Evolutionary conservation across 2,113 vertebrate species (phyloP).

Genomic region (Octodon degus): DNA sequence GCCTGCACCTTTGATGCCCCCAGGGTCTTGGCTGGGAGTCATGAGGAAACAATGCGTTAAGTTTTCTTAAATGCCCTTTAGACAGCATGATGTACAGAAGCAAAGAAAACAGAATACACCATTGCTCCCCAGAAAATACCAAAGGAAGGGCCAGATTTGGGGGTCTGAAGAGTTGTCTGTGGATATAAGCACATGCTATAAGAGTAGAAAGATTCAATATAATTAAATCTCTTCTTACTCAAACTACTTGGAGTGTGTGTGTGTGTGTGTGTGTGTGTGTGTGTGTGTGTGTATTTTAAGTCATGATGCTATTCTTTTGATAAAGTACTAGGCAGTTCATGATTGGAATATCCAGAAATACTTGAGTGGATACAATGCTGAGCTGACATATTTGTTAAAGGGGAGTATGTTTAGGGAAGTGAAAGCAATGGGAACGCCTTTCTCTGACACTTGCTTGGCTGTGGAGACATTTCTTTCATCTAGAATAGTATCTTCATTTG

Average conservation of each 20-base stretch:
- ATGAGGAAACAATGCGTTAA: background rate
- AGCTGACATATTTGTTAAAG: constrained; percentile 6
- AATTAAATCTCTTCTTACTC: background rate
- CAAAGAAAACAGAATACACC: background rate
- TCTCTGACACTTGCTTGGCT: background rate
- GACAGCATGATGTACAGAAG: background rate
- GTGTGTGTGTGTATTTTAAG: background rate
- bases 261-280: no score
- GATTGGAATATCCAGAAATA: constrained; percentile 9
- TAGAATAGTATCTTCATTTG: background rate
- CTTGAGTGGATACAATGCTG: background rate
- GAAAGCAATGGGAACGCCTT: background rate
- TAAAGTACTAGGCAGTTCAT: background rate
- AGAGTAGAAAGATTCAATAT: background rate
- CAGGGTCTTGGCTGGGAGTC: background rate
- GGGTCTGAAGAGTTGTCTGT: background rate
- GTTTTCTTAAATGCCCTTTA: background rate
- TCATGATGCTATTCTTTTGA: background rate
- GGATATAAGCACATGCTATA: background rate
- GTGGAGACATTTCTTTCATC: background rate
- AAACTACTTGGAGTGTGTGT: background rate
- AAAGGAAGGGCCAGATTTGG: background rate
- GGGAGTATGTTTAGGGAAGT: background rate
- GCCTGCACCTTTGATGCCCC: background rate
- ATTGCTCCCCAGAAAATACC: background rate